A percentile compares a stretch with the other conserved stretches of the same genome.
Conservation (phyloP, 2,113 vertebrate species). For the rat (Rattus norvegicus) region GRCr8 NC_086026.1:45982001-45982500, state of each 20-base stretch:
- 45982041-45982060: too few relatives aligned
- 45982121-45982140: not conserved
- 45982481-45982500: not conserved
- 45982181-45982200: not conserved
- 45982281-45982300: constrained; percentile 16
- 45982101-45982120: not conserved
- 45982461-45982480: not conserved
- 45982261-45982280: constrained; percentile 51
- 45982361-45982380: not conserved
- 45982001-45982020: too few relatives aligned
- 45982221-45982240: constrained; percentile 23
- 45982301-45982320: constrained; percentile 2
- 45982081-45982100: not conserved
- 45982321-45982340: constrained; percentile 10
- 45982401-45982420: not conserved
- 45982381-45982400: not conserved
- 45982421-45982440: not conserved
- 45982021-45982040: too few relatives aligned
- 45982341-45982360: not conserved
- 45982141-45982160: not conserved
- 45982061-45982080: not conserved
- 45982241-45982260: not conserved
- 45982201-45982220: constrained; percentile 50
- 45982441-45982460: not conserved
- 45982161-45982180: too few relatives aligned